Base-by-base conservation (phyloP, 2,797 vertebrate genomes). In the Sebastes baramenuke region DNA sequence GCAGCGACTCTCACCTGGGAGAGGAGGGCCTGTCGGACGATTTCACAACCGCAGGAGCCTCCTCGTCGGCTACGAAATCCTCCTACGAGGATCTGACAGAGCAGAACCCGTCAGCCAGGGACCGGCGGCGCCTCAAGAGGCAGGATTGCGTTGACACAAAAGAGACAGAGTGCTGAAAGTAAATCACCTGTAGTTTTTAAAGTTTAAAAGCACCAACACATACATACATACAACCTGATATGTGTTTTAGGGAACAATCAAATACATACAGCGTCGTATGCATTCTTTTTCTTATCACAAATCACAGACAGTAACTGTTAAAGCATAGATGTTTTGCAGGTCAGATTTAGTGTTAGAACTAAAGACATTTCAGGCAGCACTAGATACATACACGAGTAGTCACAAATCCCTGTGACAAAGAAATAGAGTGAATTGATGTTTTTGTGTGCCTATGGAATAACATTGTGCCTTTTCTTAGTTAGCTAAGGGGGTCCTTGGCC, bases 11-110 rank as follows among this genome's bases (percentile, higher is more conserved):
- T 18, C 97, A 97, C 82, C 91, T 86, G 6, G 97, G 95, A 0
- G 97, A 98, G 88, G 97, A 98, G 1, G 95, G 87, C 74, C 96
- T 92, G 66, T 93, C 94, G 83, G 97, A 95, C 80, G 97, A 96
- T 89, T 98, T 97, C 95, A 97, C 96, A 52, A 97, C 94, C 70
- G 97, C 94, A 92, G 95, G 95, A 91, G 94, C 96, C 0, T 97
- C 94, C 0, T 97, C 94, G 92, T 97, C 96, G 94, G 93, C 95
- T 2, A 96, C 95, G 0, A 97, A 96, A 89, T 98, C 97, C 93
- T 99, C 98, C 93, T 99, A 97, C 29, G 98, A 98, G 96, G 99
- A 98, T 94, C 96, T 99, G 94, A 99, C 97, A 0, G 97, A 95
- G 25, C 97, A 95, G 82, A 96, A 92, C 0, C 94, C 87, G 12